Evolutionary conservation across 2,113 vertebrate genomes (phyloP), one percentile per base, ranked within the genome.

Genomic region (Scartelaos histophorus): DNA sequence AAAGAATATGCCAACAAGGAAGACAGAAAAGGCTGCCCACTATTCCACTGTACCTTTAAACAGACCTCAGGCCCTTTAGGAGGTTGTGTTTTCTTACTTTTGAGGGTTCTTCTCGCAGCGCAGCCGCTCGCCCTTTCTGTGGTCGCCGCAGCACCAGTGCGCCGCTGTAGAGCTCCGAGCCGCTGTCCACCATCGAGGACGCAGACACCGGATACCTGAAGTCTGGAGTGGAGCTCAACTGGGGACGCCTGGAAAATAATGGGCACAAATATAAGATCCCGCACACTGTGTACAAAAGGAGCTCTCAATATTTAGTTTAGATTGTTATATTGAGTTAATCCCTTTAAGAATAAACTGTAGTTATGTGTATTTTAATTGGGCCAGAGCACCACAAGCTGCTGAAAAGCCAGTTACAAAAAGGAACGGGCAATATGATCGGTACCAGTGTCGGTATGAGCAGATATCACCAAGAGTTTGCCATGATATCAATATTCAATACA

Each of bases 61-160:
- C 24, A 60, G 57, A 29, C 12, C 6, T 4, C 15, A 29, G 25
- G 1, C 5, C 1, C 15, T 3, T 34, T 13, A 9, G 38, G 29
- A 15, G 38, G 61, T 16, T 13, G 0, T 9, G 3, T 1, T 45
- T 9, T 25, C 60, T 87, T 72, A 95, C 98, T 95, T 98, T 99
- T 35, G 95, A 98, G 0, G 97, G 97, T 66, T 99, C 96, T 1
- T 98, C 98, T n/a, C 95, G 89, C 5, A 98, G 92, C 6, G 98
- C 97, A 0, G 94, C 94, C 73, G 95, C 88, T 0, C 98, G 94
- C 7, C 97, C 97, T 74, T 97, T 99, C 85, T 98, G 98, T 34
- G 97, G 95, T 22, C 98, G 91, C 35, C 97, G 88, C 67, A 97
- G 87, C 78, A 99, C 97, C 54, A 99, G 95, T 0, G 95, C 91